Evolutionary conservation across 2,113 vertebrate species (phyloP), one percentile per base, ranked within the genome.

Genomic region (Gymnobelideus leadbeateri): DNA sequence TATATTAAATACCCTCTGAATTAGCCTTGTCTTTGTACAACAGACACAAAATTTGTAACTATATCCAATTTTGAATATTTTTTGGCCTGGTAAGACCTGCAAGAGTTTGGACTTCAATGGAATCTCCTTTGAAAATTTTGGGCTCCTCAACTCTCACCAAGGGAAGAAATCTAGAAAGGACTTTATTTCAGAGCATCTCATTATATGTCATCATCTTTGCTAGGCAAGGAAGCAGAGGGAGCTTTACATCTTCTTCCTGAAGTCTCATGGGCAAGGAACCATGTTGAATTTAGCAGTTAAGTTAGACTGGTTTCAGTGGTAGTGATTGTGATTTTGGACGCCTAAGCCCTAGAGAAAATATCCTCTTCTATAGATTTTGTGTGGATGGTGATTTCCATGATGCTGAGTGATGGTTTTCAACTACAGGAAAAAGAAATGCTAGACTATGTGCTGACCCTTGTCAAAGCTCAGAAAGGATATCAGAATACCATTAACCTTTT

Each of bases 211-310:
- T 31, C 89, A 31, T 43, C 94, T 91, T 97, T 84, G 91, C 50
- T 68, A 92, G 46, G 11, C 91, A 53, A 77, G 49, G 23, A 96
- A 92, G 23, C 1, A 68, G 55, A 54, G 0, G 26, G 25, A 89
- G 92, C 50, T 95, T 92, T 91, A 68, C 54, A 43, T 93, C 0
- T 89, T 26, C 37, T 84, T 94, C 37, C 26, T 53, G 47, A 91
- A 50, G 51, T 93, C 77, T 51, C 21, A 0, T 0, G 37, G 96
- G 54, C 93, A 96, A 94, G 47, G n/a, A 90, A 50, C 93, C 89
- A 2, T 84, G 52, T 94, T 98, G 97, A 95, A 96, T 96, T 97
- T 95, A 96, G 94, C 96, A 90, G 89, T 96, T 95, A 96, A 96
- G 96, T 96, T 91, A 95, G 91, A 94, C 95, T 91, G 90, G 23